Evolutionary conservation across 2,888 invertebrate species (phyloP), one percentile per base, ranked within the genome.

Genomic region (Mystacides longicornis): DNA sequence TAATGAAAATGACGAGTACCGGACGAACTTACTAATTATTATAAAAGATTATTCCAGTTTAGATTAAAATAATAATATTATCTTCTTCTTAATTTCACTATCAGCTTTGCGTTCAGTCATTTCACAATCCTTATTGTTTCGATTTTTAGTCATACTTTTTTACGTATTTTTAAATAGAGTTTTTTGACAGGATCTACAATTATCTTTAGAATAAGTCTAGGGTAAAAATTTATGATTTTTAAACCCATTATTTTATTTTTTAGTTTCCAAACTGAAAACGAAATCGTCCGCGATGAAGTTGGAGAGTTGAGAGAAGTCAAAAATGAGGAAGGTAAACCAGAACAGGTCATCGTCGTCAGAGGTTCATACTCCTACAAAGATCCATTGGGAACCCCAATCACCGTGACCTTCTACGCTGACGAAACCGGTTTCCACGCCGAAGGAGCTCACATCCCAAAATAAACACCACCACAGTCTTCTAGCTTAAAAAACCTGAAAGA

Each of bases 341-440:
- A 74, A 14, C 67, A 64, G 46, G 79, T 79, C 7, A 71, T 83
- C 63, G 74, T 77, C 0, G 78, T 82, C 21, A 79, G 80, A 58
- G 85, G 85, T n/a, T 69, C 73, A 2, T 83, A 74, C 70, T 69
- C 75, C 1, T 85, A 82, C 71, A 68, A 71, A 2, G 71, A 78
- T 55, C 67, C 71, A 0, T 80, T 82, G 1, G 84, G 84, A 59
- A 73, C 74, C 11, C 67, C 69, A 2, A 76, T 79, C 61, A 65
- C 67, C 23, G 60, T 82, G 62, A 74, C 65, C 50, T 84, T 82
- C 71, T 67, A 65, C 57, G 83, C 83, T 49, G 83, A 85, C 62
- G 83, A 83, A 68, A 78, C 68, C 61, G 85, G 85, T 58, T 86
- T 72, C 77, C 79, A 77, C 60, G 77, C 83, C 1, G 75, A 78